Conservation (phyloP, 2,113 vertebrate species). For the Arizona elegans region DNA sequence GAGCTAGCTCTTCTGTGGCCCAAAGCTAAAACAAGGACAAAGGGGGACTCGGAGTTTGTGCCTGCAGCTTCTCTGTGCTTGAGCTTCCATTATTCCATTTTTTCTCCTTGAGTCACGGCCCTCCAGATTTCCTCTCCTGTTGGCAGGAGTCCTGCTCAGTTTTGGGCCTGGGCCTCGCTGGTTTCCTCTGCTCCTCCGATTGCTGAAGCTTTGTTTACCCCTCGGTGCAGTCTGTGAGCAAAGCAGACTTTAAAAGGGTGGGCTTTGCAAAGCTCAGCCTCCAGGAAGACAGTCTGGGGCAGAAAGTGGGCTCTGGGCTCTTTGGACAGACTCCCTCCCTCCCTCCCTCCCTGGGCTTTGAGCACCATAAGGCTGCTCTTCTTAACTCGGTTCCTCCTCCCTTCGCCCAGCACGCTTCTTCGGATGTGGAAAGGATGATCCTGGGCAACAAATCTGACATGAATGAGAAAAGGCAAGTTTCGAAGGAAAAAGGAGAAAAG, state of each 20-base stretch:
- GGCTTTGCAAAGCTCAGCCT: background rate
- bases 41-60: background rate
- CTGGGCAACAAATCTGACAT: slow-evolving; percentile 98
- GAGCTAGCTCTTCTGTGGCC: background rate
- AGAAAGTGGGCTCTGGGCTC: background rate
- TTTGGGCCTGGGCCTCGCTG: background rate
- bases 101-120: background rate
- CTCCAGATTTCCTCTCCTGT: background rate
- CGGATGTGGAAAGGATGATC: slow-evolving; percentile 96
- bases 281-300: background rate
- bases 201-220: background rate
- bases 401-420: slow-evolving; percentile 86
- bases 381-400: slow-evolving; percentile 24
- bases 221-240: background rate
- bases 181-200: background rate
- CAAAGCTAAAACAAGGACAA: background rate
- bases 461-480: slow-evolving; percentile 96
- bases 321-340: background rate
- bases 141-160: background rate
- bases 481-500: slow-evolving; percentile 95
- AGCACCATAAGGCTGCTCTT: background rate
- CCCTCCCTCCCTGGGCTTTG: background rate
- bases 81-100: background rate
- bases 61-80: background rate
- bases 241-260: background rate